Evolutionary conservation across 2,888 invertebrate species (phyloP).

Genomic region (Isoperla grammatica): DNA sequence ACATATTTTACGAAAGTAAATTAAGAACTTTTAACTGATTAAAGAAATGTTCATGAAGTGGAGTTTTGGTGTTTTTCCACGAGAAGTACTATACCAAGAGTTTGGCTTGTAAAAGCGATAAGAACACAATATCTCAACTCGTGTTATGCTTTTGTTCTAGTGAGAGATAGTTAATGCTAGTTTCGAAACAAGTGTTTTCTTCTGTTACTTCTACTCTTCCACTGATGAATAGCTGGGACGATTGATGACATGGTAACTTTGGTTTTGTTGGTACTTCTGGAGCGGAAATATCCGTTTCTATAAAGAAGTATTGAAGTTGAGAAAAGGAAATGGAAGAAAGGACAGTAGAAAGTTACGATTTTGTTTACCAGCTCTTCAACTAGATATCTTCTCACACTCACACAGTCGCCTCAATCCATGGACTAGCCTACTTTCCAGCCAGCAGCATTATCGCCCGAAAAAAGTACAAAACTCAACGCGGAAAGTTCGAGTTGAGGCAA

Average conservation of each 20-base stretch:
- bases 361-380: slow-evolving; percentile 24
- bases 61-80: too few species aligned
- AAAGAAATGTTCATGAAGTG: too few species aligned
- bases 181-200: too few species aligned
- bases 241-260: slow-evolving; percentile 12
- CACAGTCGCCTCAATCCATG: slow-evolving; percentile 16
- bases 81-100: too few species aligned
- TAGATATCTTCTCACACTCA: slow-evolving; percentile 21
- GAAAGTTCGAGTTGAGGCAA: slow-evolving; percentile 4
- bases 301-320: neutral
- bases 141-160: too few species aligned
- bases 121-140: too few species aligned
- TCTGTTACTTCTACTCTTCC: too few species aligned
- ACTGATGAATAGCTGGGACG: neutral
- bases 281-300: slow-evolving; percentile 1
- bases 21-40: too few species aligned
- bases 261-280: slow-evolving; percentile 9
- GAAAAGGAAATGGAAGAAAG: slow-evolving; percentile 15
- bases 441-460: slow-evolving; percentile 12
- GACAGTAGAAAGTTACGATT: slow-evolving; percentile 25
- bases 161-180: too few species aligned
- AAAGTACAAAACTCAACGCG: slow-evolving; percentile 9
- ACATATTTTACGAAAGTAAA: too few species aligned
- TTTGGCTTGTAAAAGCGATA: too few species aligned
- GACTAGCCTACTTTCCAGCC: slow-evolving; percentile 22